Percentiles rank a stretch among this genome's conserved stretches.
Conservation (phyloP, 2,797 vertebrate species). For the Girardinus metallicus region DNA sequence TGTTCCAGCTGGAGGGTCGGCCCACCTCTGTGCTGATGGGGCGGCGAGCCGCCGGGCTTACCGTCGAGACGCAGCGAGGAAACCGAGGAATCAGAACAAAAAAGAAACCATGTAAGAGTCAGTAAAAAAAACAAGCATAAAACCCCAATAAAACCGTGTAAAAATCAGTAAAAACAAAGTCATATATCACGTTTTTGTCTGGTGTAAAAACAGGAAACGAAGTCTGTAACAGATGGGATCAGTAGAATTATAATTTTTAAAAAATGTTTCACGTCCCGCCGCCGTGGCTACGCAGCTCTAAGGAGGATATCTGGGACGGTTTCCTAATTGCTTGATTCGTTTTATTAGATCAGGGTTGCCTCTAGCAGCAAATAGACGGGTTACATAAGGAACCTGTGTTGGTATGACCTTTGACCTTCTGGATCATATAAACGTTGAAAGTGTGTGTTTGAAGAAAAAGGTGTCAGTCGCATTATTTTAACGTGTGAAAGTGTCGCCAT, state of each 20-base stretch:
- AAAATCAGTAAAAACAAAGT: neutral
- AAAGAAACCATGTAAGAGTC: neutral
- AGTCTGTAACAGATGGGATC: neutral
- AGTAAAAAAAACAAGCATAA: neutral
- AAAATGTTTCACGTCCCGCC: too few species aligned
- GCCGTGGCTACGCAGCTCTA: too few species aligned
- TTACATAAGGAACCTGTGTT: neutral
- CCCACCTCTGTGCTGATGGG: neutral
- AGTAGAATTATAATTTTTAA: neutral
- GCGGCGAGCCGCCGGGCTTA: too few species aligned
- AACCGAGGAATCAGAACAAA: too few species aligned
- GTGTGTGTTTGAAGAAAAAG: too few species aligned
- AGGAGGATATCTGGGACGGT: too few species aligned
- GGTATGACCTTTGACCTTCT: neutral
- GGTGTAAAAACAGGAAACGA: neutral
- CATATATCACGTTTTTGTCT: neutral
- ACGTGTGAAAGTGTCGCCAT: too few species aligned
- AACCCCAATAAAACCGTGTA: neutral
- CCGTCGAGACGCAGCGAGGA: too few species aligned
- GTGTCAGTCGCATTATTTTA: too few species aligned
- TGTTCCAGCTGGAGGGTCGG: neutral
- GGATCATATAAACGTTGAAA: too few species aligned
- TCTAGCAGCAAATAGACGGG: neutral
- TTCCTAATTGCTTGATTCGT: neutral
- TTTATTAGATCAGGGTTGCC: neutral